Evolutionary conservation across 2,113 vertebrate genomes (phyloP).

Genomic region (Taurulus bubalis): DNA sequence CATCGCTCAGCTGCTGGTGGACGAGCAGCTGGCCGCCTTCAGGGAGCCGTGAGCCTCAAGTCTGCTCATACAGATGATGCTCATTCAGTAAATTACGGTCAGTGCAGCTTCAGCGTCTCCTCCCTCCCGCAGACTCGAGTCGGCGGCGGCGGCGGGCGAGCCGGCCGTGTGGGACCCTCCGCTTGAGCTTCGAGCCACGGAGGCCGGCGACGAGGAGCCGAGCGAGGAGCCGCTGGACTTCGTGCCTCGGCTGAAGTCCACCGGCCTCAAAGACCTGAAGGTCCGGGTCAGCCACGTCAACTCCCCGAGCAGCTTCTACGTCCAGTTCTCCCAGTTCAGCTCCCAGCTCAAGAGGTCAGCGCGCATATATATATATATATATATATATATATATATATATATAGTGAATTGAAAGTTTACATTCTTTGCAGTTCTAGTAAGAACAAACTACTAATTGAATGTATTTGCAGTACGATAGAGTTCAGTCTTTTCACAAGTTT

Average conservation of each 20-base stretch:
- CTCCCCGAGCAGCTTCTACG: slow-evolving; percentile 91
- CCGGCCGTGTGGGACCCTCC: slow-evolving; percentile 78
- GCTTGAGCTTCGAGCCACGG: slow-evolving; percentile 35
- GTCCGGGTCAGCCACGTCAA: slow-evolving; percentile 86
- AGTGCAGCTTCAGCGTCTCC: background rate
- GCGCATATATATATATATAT: no score
- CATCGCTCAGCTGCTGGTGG: slow-evolving; percentile 73
- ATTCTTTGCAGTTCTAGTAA: no score
- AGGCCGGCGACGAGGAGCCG: background rate
- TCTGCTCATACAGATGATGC: no score
- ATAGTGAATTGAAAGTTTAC: no score
- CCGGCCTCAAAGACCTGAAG: slow-evolving; percentile 69
- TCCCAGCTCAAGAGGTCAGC: slow-evolving; percentile 86
- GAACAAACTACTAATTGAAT: no score
- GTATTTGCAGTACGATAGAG: no score
- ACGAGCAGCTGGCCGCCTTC: slow-evolving; percentile 71
- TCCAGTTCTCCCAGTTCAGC: slow-evolving; percentile 84
- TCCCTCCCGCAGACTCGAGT: slow-evolving; percentile 22
- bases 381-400: no score
- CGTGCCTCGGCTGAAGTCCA: slow-evolving; percentile 55
- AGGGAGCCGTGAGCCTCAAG: slow-evolving; percentile 58
- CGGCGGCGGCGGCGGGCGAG: slow-evolving; percentile 19
- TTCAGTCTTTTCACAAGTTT: no score
- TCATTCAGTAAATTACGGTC: no score
- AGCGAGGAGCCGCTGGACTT: slow-evolving; percentile 23